These are phyloP conservation scores for Mesitornis unicolor DNA, from an alignment of 2,113 vertebrate species.

Conservation along the genomic window DNA sequence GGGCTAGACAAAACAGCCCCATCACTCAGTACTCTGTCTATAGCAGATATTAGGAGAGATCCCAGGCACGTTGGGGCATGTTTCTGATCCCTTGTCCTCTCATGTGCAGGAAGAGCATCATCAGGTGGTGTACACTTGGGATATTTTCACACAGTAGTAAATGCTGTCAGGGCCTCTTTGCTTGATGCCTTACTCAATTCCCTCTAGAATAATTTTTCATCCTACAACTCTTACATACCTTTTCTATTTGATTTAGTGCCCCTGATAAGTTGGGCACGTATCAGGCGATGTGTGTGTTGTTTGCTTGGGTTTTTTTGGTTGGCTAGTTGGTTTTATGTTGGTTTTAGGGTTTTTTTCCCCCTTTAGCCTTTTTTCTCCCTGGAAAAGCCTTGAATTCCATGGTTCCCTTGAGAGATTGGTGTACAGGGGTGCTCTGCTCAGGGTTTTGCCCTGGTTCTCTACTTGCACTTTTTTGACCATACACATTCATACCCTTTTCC, in stretches of 20 bases:
- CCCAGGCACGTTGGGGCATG: rapidly evolving
- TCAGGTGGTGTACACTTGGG: background rate
- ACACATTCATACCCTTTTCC: background rate
- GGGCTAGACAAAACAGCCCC: background rate
- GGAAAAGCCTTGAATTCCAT: background rate
- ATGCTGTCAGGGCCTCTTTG: background rate
- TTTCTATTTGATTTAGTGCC: background rate
- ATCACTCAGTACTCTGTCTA: background rate
- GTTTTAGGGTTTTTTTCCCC: rapidly evolving
- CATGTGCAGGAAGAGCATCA: background rate
- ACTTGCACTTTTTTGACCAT: background rate
- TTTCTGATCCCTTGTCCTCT: background rate
- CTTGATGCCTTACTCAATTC: background rate
- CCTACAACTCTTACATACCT: background rate
- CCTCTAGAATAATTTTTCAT: background rate
- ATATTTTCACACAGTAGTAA: background rate
- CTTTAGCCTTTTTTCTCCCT: background rate
- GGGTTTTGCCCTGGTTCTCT: background rate
- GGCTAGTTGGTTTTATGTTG: background rate
- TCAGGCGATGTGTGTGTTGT: no score
- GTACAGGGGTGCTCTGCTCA: background rate
- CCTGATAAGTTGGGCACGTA: background rate
- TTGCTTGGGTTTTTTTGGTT: background rate
- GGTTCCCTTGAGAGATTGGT: background rate
- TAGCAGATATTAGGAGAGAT: background rate